These are phyloP conservation scores for Papilio aristodemus DNA, from an alignment of 1,140 invertebrate genomes.

Conservation along the genomic window DNA sequence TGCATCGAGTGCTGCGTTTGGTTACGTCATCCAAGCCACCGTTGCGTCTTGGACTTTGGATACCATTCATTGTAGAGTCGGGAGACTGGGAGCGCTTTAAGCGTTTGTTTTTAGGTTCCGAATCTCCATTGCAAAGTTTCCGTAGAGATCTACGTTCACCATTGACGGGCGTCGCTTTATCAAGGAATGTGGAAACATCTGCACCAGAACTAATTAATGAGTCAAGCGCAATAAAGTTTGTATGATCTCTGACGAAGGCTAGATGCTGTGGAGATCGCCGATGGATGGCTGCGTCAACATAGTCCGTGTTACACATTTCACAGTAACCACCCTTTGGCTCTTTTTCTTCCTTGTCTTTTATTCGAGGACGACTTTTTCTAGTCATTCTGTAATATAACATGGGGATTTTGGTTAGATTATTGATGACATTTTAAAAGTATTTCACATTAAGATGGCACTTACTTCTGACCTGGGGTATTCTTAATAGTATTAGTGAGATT, in stretches of 20 bases:
- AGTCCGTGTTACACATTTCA: constrained; percentile 87
- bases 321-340: constrained; percentile 85
- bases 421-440: not conserved
- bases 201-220: constrained; percentile 83
- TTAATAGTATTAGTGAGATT: constrained; percentile 43
- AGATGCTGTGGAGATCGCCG: constrained; percentile 86
- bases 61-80: constrained; percentile 56
- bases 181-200: constrained; percentile 84
- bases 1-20: constrained; percentile 62
- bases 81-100: constrained; percentile 63
- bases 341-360: constrained; percentile 81
- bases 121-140: constrained; percentile 72
- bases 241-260: constrained; percentile 85
- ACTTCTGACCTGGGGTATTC: constrained; percentile 49
- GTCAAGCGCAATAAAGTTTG: constrained; percentile 86
- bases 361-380: constrained; percentile 83
- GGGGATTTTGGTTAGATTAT: constrained; percentile 26
- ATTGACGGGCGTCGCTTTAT: constrained; percentile 66
- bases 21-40: constrained; percentile 59
- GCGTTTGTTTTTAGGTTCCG: constrained; percentile 53
- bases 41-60: constrained; percentile 59
- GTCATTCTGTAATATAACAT: constrained; percentile 81
- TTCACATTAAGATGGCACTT: constrained; percentile 37
- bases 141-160: constrained; percentile 70
- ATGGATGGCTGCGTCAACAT: constrained; percentile 84